These are phyloP conservation scores for Tethya wilhelma DNA, from an alignment of 37 sponge, comb jelly and placozoan genomes.

Conservation along the genomic window DNA sequence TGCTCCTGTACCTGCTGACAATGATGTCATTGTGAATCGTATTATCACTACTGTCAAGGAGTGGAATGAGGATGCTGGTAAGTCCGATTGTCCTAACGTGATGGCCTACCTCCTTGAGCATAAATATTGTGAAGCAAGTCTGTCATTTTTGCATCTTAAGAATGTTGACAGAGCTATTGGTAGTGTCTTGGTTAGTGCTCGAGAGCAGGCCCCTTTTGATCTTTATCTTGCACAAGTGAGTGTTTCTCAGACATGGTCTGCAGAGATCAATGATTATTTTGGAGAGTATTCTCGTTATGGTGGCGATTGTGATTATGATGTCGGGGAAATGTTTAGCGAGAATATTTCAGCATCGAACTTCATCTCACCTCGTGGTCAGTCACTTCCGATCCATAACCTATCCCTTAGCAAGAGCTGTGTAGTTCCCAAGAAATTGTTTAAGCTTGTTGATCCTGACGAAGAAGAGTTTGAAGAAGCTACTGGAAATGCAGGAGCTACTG, in stretches of 20 bases:
- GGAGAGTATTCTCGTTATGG: background rate
- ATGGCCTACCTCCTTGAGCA: conserved; percentile 23
- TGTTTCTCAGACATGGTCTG: conserved; percentile 3
- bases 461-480: conserved; percentile 10
- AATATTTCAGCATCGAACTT: background rate
- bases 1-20: conserved; percentile 23
- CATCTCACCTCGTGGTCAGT: background rate
- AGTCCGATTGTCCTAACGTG: background rate
- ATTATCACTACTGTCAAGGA: background rate
- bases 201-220: conserved; percentile 10
- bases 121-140: conserved; percentile 31
- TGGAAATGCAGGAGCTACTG: conserved; percentile 39
- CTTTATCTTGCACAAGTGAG: conserved; percentile 21
- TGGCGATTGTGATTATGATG: background rate
- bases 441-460: conserved; percentile 6
- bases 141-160: conserved; percentile 30
- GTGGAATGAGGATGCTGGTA: conserved; percentile 8
- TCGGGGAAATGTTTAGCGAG: background rate
- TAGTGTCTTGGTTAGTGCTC: conserved; percentile 5
- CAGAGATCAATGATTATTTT: background rate
- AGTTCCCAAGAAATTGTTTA: background rate
- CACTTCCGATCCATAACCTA: background rate
- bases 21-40: background rate
- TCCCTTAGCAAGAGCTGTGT: background rate
- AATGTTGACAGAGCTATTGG: conserved; percentile 43